Conservation (phyloP, 2,113 vertebrate species). For the Melanocharis versteri region DNA sequence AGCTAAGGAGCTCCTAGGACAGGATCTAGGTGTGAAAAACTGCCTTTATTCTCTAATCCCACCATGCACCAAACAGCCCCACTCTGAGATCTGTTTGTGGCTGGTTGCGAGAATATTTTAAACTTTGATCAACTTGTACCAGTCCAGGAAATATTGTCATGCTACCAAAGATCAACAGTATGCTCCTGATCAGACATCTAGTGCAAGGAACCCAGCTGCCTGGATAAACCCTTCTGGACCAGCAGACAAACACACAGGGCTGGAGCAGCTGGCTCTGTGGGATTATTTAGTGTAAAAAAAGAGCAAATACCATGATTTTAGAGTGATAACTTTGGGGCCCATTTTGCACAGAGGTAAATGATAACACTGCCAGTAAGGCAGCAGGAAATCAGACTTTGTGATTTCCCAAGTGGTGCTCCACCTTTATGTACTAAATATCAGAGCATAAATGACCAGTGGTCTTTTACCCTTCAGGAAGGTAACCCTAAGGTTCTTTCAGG, state of each 20-base stretch:
- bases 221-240: background rate
- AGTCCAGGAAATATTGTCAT: background rate
- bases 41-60: background rate
- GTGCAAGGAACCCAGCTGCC: background rate
- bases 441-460: background rate
- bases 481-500: background rate
- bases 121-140: background rate
- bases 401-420: background rate
- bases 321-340: background rate
- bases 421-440: background rate
- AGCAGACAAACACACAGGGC: background rate
- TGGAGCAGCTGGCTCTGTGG: background rate
- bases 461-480: background rate
- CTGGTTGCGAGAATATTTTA: background rate
- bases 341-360: background rate
- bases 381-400: background rate
- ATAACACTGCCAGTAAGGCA: background rate
- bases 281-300: background rate
- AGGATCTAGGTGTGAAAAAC: background rate
- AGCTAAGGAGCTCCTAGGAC: background rate
- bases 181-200: background rate
- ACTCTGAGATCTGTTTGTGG: background rate
- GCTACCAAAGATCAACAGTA: background rate
- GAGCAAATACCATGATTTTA: background rate
- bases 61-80: background rate